These are phyloP conservation scores for Pedicia rivosa DNA, from an alignment of 2,888 invertebrate species.

Conservation along the genomic window DNA sequence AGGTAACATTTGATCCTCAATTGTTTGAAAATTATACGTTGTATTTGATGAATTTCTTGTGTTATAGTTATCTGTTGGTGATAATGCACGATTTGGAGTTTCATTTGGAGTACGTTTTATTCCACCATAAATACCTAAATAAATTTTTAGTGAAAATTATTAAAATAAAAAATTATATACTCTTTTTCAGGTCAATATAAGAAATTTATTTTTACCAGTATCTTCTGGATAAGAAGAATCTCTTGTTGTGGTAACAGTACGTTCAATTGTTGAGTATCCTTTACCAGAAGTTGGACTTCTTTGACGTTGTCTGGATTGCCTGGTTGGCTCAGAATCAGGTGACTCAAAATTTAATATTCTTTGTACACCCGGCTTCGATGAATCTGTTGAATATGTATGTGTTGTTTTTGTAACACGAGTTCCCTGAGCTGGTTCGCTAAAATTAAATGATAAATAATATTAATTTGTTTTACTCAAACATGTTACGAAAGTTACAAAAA, in stretches of 20 bases:
- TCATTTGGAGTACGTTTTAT: not conserved
- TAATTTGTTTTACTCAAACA: too few relatives aligned
- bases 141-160: not conserved
- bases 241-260: conserved; percentile 7
- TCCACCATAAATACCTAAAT: conserved; percentile 2
- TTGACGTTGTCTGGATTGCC: conserved; percentile 4
- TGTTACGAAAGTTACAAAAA: too few relatives aligned
- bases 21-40: conserved; percentile 9
- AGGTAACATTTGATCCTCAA: conserved; percentile 3
- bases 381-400: conserved; percentile 10
- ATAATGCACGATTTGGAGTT: not conserved
- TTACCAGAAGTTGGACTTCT: conserved; percentile 8
- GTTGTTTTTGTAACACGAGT: conserved; percentile 21
- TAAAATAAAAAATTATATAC: too few relatives aligned
- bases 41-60: conserved; percentile 4
- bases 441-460: too few relatives aligned
- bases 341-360: conserved; percentile 14
- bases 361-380: conserved; percentile 9
- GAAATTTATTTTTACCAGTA: too few relatives aligned
- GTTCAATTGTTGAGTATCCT: conserved; percentile 11
- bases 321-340: conserved; percentile 5
- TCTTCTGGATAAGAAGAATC: conserved; percentile 9
- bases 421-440: conserved; percentile 19
- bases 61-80: conserved; percentile 7
- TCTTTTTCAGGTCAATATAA: too few relatives aligned